Evolutionary conservation across 2,888 invertebrate genomes (phyloP), one percentile per base, ranked within the genome.

Genomic region (Ferdinandea cuprea): DNA sequence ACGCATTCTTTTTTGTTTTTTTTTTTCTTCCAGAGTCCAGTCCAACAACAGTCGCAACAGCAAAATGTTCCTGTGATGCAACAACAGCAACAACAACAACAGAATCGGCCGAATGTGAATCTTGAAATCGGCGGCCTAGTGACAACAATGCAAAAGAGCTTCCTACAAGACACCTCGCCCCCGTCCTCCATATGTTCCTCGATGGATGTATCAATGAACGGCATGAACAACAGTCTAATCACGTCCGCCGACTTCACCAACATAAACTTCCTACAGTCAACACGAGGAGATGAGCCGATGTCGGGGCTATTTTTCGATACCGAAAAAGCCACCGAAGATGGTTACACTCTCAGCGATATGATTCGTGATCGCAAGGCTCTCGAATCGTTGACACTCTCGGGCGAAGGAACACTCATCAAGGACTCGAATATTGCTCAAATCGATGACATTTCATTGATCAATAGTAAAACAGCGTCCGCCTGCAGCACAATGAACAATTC

Each of bases 401-500:
- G 88, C 13, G 90, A 91, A 83, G 89, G 89, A 0, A 89, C 90
- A 1, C 81, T 90, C 7, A 89, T 89, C 13, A 91, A 90, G 80
- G 90, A 91, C 80, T 88, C 88, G 5, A 89, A 90, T 65, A 90
- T 90, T 83, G 89, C 88, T 5, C 90, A 90, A 85, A 90, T 89
- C 35, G 90, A 90, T 85, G 89, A 90, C 65, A 90, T 90, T 71
- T 89, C 89, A 4, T 72, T 89, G 73, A 88, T 88, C 15, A 74
- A 89, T 4, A 89, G 90, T 71, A 90, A 90, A 86, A 89, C 90
- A 0, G 88, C 89, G 11, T 90, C 90, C 1, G 88, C 88, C 6
- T 89, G 88, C 74, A 90, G 90, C 85, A 90, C 90, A 56, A 90
- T 90, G 90, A 88, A 89, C 48, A 90, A 90, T 85, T 90, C 90